Evolutionary conservation across 2,797 vertebrate genomes (phyloP).

Genomic region (Psittacula echo): DNA sequence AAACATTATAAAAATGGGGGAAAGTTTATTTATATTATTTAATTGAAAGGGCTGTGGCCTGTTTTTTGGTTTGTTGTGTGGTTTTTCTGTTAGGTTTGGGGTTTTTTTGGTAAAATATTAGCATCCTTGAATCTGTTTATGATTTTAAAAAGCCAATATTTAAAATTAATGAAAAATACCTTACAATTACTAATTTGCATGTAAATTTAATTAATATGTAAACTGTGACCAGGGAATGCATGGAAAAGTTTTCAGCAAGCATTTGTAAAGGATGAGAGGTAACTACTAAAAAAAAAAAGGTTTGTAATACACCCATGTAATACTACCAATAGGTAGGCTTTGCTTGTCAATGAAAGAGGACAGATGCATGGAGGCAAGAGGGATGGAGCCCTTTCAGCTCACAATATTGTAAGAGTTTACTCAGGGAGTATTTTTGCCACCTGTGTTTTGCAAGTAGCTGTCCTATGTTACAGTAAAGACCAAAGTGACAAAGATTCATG

Average conservation of each 20-base stretch:
- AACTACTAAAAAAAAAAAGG: background rate
- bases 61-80: background rate
- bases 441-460: background rate
- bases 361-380: background rate
- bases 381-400: background rate
- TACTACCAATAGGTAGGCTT: background rate
- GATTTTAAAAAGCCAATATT: background rate
- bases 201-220: background rate
- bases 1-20: background rate
- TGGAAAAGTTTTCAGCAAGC: background rate
- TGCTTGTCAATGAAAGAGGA: background rate
- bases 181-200: background rate
- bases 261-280: background rate
- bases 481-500: background rate
- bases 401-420: background rate
- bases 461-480: background rate
- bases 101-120: background rate
- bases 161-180: background rate
- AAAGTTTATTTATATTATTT: background rate
- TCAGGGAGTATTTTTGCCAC: background rate
- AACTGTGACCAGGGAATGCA: background rate
- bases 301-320: background rate
- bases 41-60: background rate
- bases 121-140: background rate
- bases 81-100: background rate